Evolutionary conservation across 2,113 vertebrate genomes (phyloP).

Genomic region (Petrocephalus microphthalmus): DNA sequence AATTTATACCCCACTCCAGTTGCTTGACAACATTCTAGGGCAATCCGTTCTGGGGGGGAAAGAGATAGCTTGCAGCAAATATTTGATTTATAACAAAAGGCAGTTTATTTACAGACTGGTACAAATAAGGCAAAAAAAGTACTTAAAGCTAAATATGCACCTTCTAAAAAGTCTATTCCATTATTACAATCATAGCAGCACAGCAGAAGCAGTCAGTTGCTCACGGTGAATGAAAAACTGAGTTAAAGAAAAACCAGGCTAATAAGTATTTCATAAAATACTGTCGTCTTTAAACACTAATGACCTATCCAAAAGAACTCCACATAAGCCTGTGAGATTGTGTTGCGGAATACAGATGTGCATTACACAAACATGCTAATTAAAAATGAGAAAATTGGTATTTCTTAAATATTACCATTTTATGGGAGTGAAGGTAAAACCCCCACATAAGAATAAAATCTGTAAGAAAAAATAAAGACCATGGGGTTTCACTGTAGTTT

Average conservation of each 20-base stretch:
- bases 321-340: not conserved
- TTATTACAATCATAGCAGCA: not conserved
- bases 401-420: not conserved
- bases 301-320: not conserved
- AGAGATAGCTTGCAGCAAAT: constrained; percentile 25
- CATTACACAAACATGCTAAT: not conserved
- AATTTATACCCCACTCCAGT: constrained; percentile 42
- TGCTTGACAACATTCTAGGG: constrained; percentile 53
- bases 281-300: not conserved
- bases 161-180: not conserved
- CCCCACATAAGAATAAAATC: not conserved
- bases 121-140: not conserved
- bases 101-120: not conserved
- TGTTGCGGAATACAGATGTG: not conserved
- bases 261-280: not conserved
- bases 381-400: not conserved
- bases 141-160: not conserved
- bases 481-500: not conserved
- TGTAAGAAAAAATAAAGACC: not conserved
- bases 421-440: not conserved
- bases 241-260: not conserved
- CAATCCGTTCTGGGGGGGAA: not conserved
- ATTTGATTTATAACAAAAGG: constrained; percentile 8
- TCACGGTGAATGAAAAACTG: not conserved
- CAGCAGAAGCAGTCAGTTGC: not conserved